Base-by-base conservation (phyloP, 1,140 invertebrate genomes). In the Aphis gossypii region DNA sequence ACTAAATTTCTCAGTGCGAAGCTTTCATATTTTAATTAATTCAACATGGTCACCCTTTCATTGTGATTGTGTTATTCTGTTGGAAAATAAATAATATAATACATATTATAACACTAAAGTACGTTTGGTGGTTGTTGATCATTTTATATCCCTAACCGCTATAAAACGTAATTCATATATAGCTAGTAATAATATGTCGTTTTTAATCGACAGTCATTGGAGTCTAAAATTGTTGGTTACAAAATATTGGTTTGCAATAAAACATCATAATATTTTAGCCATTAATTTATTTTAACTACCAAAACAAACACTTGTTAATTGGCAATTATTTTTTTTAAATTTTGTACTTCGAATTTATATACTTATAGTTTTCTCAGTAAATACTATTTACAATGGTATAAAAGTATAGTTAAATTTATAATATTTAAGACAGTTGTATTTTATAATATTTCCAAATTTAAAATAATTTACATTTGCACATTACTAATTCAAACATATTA, bases 1-100 rank as follows among this genome's bases (percentile, higher is more conserved):
- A 86, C 38, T 41, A 46, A 86, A 86, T 86, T 86, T 86, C 41
- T 86, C 41, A 84, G 11, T 48, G 44, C 30, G 30, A 23, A 86
- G 30, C 44, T 86, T 86, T 86, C 41, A n/a, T 44, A n/a, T 86
- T 86, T 30, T 86, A 46, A 86, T 86, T 86, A 86, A 46, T 86
- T 86, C 84, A 25, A 11, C 21, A 41, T 44, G 83, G 44, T 84
- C 83, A 41, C 23, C 84, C 84, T 86, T 86, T 25, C 44, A 86
- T 86, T 86, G 14, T 46, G 84, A 41, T 30, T 30, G 84, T n/a
- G 23, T 46, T 46, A 86, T 30, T 30, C 41, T 44, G 84, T 41
- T 11, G 25, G 30, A 41, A 86, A 86, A 86, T 86, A 30, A 86
- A 86, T 86, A 46, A 46, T 46, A 86, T 14, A 86, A 6, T 86